A percentile compares a stretch with the other conserved stretches of the same genome.
Conservation (phyloP, 1,140 invertebrate species). For the Magallana gigas region DNA sequence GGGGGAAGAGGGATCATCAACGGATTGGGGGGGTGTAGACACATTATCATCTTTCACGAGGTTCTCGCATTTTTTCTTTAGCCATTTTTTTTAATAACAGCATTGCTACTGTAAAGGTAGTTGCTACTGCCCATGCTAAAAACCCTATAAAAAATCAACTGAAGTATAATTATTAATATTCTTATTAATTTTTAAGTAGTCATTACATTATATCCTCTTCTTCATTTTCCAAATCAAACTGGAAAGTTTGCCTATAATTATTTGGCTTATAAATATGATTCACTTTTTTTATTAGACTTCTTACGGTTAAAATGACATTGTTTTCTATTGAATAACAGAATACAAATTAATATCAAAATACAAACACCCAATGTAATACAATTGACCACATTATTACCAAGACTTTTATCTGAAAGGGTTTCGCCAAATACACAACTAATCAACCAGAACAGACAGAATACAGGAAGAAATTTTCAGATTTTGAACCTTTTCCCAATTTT, state of each 20-base stretch:
- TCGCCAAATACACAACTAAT: too few species aligned
- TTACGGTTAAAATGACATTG: neutral
- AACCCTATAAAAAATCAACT: conserved; percentile 3
- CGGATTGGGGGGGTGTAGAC: neutral
- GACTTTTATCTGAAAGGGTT: too few species aligned
- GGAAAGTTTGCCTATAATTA: neutral
- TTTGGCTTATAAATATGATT: conserved; percentile 1
- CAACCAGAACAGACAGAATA: too few species aligned
- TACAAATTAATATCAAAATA: conserved; percentile 12
- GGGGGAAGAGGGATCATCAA: neutral
- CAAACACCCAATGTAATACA: neutral
- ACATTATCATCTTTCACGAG: neutral
- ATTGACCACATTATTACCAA: conserved; percentile 5
- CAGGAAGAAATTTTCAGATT: too few species aligned
- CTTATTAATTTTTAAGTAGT: neutral
- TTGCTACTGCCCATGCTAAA: neutral
- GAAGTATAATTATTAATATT: neutral
- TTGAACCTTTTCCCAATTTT: too few species aligned
- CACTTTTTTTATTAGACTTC: neutral
- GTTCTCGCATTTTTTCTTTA: neutral
- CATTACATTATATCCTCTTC: neutral
- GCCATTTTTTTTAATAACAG: neutral
- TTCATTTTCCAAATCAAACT: conserved; percentile 6
- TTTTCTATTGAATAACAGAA: neutral
- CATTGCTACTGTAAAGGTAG: neutral